These are phyloP conservation scores for Molorchus minor DNA, from an alignment of 2,888 invertebrate genomes.

Conservation along the genomic window DNA sequence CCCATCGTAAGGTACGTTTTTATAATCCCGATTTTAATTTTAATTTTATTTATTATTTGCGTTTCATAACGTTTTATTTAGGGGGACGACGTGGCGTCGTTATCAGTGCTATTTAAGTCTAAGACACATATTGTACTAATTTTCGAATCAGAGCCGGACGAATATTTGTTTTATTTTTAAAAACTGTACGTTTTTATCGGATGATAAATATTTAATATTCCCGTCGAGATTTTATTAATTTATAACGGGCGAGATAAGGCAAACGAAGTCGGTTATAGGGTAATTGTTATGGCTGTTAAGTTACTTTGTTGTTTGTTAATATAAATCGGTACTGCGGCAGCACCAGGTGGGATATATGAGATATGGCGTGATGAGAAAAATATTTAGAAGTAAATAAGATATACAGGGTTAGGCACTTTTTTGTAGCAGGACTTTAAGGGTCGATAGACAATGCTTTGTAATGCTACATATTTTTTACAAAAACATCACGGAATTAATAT, in stretches of 20 bases:
- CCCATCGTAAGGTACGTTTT: conserved; percentile 7
- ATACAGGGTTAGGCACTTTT: no score
- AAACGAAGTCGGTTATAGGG: conserved; percentile 13
- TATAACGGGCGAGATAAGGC: conserved; percentile 43
- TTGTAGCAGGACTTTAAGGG: no score
- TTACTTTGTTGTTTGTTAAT: no score
- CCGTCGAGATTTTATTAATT: conserved; percentile 48
- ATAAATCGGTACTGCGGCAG: no score
- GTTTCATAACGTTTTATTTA: conserved; percentile 38
- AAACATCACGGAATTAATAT: no score
- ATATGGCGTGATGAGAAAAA: no score
- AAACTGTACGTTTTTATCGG: conserved; percentile 39
- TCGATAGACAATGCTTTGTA: no score
- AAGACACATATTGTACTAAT: conserved; percentile 31
- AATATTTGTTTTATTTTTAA: conserved; percentile 41
- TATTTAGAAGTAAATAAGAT: no score
- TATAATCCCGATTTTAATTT: conserved; percentile 30
- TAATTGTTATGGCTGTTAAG: no score
- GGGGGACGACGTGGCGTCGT: conserved; percentile 28
- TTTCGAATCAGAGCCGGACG: conserved; percentile 32
- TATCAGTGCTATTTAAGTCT: conserved; percentile 33
- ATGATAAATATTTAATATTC: conserved; percentile 49
- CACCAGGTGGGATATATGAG: no score
- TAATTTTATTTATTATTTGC: conserved; percentile 37
- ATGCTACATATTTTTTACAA: no score